phyloP scores from a whole-genome alignment of 2,113 vertebrate genomes.

The Bos javanicus region DNA sequence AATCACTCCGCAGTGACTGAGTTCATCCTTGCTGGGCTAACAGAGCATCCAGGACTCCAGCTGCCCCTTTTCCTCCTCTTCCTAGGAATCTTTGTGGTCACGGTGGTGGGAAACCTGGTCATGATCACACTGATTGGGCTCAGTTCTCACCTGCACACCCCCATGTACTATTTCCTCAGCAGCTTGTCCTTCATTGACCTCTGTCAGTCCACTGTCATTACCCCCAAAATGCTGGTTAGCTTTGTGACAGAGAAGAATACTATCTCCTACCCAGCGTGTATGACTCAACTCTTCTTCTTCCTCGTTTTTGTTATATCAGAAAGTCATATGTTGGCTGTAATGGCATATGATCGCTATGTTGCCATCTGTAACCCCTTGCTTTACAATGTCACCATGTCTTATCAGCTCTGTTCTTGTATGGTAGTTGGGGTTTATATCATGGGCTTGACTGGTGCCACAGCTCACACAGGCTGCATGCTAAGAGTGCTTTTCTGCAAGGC shows the following conservation, averaged over 20 bases:
- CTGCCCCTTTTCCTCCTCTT: neutral
- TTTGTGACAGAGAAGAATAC: neutral
- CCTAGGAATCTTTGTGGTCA: neutral
- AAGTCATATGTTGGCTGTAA: constrained; percentile 27
- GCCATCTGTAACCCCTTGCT: neutral
- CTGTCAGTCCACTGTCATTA: constrained; percentile 30
- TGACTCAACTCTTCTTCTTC: constrained; percentile 24
- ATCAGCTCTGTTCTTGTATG: neutral
- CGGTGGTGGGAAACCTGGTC: neutral
- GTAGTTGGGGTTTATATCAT: neutral
- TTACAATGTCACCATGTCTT: constrained; percentile 21
- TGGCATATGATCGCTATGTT: constrained; percentile 32
- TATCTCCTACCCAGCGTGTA: constrained; percentile 25
- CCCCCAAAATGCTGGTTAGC: constrained; percentile 15
- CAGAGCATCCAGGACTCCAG: neutral
- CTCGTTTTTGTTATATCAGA: neutral
- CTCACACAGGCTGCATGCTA: neutral
- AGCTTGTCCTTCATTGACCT: neutral
- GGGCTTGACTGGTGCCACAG: neutral
- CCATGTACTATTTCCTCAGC: neutral
- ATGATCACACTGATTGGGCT: neutral
- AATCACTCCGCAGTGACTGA: neutral
- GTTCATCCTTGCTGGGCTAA: neutral
- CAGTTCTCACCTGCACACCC: neutral
- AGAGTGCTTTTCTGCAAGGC: constrained; percentile 31